Base-by-base conservation (phyloP, 64 coral and sea anemone species). In the Dendrophyllia cribrosa region DNA sequence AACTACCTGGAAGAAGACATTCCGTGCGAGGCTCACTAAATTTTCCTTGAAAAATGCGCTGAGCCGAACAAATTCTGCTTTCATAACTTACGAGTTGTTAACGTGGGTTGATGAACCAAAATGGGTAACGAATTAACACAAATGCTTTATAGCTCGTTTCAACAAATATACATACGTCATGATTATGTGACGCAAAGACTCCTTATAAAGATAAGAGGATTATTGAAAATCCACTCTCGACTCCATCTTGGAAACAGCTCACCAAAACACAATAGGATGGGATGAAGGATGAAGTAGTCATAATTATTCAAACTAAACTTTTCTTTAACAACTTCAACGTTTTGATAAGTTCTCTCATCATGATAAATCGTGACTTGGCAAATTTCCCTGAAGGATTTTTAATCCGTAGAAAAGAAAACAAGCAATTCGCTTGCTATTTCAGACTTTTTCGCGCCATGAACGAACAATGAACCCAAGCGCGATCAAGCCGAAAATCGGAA, bases 121-220 rank as follows among this genome's bases (percentile, higher is more conserved):
- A 43, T 1, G 58, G 45, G 11, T 4, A 20, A 21, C 13, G 45
- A 67, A 5, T 63, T 11, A 25, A 50, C 59, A 49, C 1, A 9
- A n/a, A 13, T 66, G 9, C 60, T 67, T 84, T 50, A 24, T 22
- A 84, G 61, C 59, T 66, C 79, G 79, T 83, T 66, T 23, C 46
- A 84, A 50, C 61, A 52, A 17, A 67, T 23, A 56, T 56, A 56
- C 7, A 75, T 75, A 67, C 62, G 80, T 84, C 80, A 84, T 17
- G 61, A 46, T 49, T 16, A 24, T 22, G 19, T 84, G 80, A 84
- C 80, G 80, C 48, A 63, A 68, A 21, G 67, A 50, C 4, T 7
- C 80, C 61, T 50, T 84, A 67, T 84, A 67, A 67, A 67, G 80
- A n/a, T 46, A 83, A 84, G 80, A 84, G 46, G 80, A n/a, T 84